Conservation (phyloP, 1,140 invertebrate genomes). For the Trichonephila inaurata region DNA sequence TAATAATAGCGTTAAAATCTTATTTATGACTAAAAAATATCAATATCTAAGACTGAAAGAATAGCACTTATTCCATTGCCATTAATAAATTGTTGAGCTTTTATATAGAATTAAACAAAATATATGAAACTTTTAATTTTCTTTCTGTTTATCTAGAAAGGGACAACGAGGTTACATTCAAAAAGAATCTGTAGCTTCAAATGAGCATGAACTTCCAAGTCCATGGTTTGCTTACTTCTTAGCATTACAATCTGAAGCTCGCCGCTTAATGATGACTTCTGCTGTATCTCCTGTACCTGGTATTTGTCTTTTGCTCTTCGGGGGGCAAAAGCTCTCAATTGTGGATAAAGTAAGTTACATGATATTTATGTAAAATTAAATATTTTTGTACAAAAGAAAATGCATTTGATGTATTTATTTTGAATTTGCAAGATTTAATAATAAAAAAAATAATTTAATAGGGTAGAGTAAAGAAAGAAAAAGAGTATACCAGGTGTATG, state of each 20-base stretch:
- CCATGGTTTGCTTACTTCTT: slow-evolving; percentile 81
- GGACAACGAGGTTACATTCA: slow-evolving; percentile 81
- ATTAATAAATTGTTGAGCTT: no score
- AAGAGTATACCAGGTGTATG: no score
- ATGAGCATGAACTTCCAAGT: slow-evolving; percentile 80
- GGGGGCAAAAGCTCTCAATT: slow-evolving; percentile 76
- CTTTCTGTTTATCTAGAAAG: slow-evolving; percentile 79
- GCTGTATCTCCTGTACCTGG: slow-evolving; percentile 83
- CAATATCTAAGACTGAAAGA: no score
- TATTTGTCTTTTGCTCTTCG: slow-evolving; percentile 83
- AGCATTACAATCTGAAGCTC: slow-evolving; percentile 81
- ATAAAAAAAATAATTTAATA: no score
- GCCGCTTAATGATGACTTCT: slow-evolving; percentile 81
- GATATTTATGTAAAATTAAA: neutral
- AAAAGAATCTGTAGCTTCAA: slow-evolving; percentile 83
- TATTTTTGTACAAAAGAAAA: neutral
- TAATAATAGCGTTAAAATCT: no score
- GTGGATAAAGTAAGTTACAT: slow-evolving; percentile 74
- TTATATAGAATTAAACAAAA: no score
- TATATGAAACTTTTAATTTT: no score
- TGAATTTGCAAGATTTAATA: no score
- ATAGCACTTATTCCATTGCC: no score
- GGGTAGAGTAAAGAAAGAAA: no score
- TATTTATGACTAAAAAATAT: no score
- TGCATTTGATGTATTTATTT: no score